phyloP scores from a whole-genome alignment of 2,888 invertebrate genomes.

The Vandiemenella viatica region DNA sequence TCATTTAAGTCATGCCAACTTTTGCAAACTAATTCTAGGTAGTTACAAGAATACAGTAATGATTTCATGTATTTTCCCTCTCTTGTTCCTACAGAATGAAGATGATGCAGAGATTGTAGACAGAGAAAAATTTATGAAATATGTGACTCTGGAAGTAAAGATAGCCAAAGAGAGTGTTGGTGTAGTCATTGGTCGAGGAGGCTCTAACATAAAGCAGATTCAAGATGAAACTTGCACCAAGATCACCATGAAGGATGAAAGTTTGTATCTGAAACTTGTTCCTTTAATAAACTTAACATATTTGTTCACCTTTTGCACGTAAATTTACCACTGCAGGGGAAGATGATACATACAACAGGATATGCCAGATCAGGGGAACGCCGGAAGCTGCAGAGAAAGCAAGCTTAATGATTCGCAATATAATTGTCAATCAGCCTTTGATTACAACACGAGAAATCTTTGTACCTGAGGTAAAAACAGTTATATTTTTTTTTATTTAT shows the following conservation, averaged over 20 bases:
- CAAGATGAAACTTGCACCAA: constrained; percentile 55
- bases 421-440: constrained; percentile 48
- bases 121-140: constrained; percentile 14
- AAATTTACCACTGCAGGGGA: too few species aligned
- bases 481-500: too few species aligned
- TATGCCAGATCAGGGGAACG: constrained; percentile 56
- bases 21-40: too few species aligned
- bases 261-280: too few species aligned
- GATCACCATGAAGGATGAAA: constrained; percentile 32
- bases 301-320: constrained; percentile 31
- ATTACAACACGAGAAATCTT: constrained; percentile 48
- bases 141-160: constrained; percentile 18
- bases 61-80: too few species aligned
- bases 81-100: constrained; percentile 14
- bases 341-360: too few species aligned
- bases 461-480: constrained; percentile 42
- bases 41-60: too few species aligned
- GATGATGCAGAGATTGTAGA: constrained; percentile 15
- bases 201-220: constrained; percentile 58
- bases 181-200: constrained; percentile 44
- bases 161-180: constrained; percentile 28
- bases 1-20: too few species aligned
- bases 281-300: not conserved
- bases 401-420: constrained; percentile 50
- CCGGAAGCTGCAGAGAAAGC: constrained; percentile 52